phyloP scores from a whole-genome alignment of 2,797 vertebrate species.

The Selene dorsalis region DNA sequence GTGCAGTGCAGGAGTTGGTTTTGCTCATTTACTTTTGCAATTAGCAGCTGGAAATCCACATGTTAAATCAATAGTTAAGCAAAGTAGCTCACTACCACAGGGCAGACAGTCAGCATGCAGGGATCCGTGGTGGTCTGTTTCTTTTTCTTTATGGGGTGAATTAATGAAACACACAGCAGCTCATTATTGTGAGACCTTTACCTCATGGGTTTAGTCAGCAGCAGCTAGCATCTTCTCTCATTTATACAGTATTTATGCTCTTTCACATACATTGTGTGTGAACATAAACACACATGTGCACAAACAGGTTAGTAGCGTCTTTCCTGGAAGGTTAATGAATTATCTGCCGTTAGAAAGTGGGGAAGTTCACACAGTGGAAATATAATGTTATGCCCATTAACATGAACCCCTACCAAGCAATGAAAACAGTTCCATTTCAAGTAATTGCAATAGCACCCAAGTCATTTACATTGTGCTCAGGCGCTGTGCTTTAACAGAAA shows the following conservation, averaged over 20 bases:
- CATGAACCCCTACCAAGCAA: conserved; percentile 41
- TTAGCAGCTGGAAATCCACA: conserved; percentile 22
- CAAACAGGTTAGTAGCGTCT: conserved; percentile 9
- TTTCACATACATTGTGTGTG: neutral
- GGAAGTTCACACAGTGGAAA: conserved; percentile 49
- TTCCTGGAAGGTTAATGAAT: conserved; percentile 54
- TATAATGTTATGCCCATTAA: conserved; percentile 50
- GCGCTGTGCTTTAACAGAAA: conserved; percentile 20
- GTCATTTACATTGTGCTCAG: conserved; percentile 17
- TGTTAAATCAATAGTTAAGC: conserved; percentile 3
- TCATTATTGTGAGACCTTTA: conserved; percentile 53
- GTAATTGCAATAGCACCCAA: conserved; percentile 39
- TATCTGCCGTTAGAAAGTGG: conserved; percentile 47
- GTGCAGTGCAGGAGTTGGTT: neutral
- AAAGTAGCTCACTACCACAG: conserved; percentile 21
- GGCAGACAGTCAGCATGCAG: conserved; percentile 4
- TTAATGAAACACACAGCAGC: conserved; percentile 55
- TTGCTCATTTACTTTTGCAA: conserved; percentile 4
- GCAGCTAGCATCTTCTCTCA: conserved; percentile 23
- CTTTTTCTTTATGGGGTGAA: conserved; percentile 63
- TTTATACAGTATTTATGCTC: conserved; percentile 28
- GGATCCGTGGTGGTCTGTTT: conserved; percentile 48
- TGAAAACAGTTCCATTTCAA: conserved; percentile 44
- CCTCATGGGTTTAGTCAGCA: conserved; percentile 38
- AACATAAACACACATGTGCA: neutral